Percentiles rank a stretch among this genome's conserved stretches.
These are phyloP conservation scores for Philhelius pedissequus DNA, from an alignment of 2,888 invertebrate species.

Conservation along the genomic window DNA sequence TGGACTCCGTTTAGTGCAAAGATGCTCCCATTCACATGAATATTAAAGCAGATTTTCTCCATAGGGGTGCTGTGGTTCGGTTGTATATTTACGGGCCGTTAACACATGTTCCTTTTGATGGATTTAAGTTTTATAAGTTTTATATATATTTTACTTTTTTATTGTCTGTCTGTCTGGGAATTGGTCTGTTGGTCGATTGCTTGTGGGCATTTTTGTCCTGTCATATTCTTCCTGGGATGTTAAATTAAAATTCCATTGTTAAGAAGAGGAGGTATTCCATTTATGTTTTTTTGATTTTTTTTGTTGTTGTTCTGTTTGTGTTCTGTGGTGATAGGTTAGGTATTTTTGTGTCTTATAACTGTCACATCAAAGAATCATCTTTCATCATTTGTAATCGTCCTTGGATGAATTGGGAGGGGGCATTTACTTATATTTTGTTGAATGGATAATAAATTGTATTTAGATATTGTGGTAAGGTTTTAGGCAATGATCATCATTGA, in stretches of 20 bases:
- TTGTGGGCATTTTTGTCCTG: neutral
- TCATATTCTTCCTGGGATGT: neutral
- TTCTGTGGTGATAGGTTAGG: neutral
- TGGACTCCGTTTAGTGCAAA: slow-evolving; percentile 12
- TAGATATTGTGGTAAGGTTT: too few relatives aligned
- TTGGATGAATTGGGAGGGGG: neutral
- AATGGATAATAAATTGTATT: neutral
- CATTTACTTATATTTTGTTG: neutral
- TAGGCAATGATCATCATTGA: too few relatives aligned
- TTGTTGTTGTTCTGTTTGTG: neutral
- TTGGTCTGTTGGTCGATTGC: neutral
- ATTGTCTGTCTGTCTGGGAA: slow-evolving; percentile 1
- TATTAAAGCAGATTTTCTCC: slow-evolving; percentile 28
- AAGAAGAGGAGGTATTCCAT: neutral
- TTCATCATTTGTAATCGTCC: neutral
- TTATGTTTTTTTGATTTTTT: neutral
- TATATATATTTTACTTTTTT: neutral
- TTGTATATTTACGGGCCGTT: slow-evolving; percentile 14
- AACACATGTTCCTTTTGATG: slow-evolving; percentile 49
- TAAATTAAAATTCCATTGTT: slow-evolving; percentile 14
- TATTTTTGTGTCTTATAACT: slow-evolving; percentile 10
- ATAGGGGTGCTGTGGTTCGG: neutral
- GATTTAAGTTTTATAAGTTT: slow-evolving; percentile 18
- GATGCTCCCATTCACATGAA: slow-evolving; percentile 21
- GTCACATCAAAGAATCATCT: slow-evolving; percentile 3